Percentiles rank a stretch among this genome's conserved stretches.
phyloP scores from a whole-genome alignment of 1,140 invertebrate genomes.

The Danaus melanippus region DNA sequence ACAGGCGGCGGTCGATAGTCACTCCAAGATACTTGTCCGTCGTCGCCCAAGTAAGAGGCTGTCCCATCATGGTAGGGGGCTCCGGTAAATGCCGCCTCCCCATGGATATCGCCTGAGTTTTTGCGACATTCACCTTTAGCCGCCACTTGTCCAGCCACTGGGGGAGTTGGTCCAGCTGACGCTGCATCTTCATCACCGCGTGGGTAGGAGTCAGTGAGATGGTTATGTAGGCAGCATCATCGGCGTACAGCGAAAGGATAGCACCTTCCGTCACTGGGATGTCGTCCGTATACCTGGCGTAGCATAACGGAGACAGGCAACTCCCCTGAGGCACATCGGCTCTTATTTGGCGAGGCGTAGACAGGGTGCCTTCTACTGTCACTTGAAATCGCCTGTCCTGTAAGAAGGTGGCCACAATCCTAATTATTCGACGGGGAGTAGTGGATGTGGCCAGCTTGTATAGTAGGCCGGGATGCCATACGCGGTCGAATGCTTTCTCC shows the following conservation, averaged over 20 bases:
- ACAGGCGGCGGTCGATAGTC: slow-evolving; percentile 7
- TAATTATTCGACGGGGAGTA: too few relatives aligned
- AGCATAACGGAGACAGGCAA: slow-evolving; percentile 18
- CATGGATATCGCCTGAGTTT: slow-evolving; percentile 16
- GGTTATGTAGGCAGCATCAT: slow-evolving; percentile 20
- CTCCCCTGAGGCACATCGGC: slow-evolving; percentile 5
- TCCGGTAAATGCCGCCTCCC: too few relatives aligned
- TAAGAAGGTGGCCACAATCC: slow-evolving; percentile 14
- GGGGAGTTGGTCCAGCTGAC: slow-evolving; percentile 19
- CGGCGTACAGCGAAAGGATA: slow-evolving; percentile 15
- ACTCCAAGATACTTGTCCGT: slow-evolving; percentile 3
- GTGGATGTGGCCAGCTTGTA: slow-evolving; percentile 16
- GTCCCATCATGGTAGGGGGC: neutral
- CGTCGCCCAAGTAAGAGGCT: slow-evolving; percentile 2
- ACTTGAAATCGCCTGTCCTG: slow-evolving; percentile 12
- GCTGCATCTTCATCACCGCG: slow-evolving; percentile 22
- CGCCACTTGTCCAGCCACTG: slow-evolving; percentile 23
- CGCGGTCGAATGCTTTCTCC: too few relatives aligned
- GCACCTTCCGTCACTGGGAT: slow-evolving; percentile 11
- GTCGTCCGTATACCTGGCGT: slow-evolving; percentile 14
- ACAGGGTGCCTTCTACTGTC: slow-evolving; percentile 11
- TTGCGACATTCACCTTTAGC: slow-evolving; percentile 19
- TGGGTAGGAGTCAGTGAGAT: slow-evolving; percentile 10
- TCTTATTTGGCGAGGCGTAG: slow-evolving; percentile 13
- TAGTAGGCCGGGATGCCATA: slow-evolving; percentile 24